Base-by-base conservation (phyloP, 2,113 vertebrate species). In the Solea senegalensis region DNA sequence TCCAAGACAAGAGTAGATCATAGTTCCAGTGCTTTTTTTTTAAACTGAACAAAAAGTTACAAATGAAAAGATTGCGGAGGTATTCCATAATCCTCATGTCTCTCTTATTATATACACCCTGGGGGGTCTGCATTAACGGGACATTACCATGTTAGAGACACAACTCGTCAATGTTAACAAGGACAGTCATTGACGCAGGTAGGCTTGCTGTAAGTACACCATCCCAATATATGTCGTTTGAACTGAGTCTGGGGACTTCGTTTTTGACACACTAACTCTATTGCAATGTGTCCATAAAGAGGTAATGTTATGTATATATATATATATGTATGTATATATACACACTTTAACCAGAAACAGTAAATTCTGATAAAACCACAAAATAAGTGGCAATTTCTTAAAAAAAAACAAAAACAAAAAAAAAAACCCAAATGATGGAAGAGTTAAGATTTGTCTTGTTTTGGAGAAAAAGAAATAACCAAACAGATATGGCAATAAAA, bases 21-120 rank as follows among this genome's bases (percentile, higher is more conserved):
- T 92, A 95, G 95, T 98, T 98, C 98, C 97, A 98, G 97, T 98
- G 97, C 96, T 97, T 97, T 92, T 87, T 93, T 93, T 85, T 94
- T 94, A 91, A 95, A 95, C 95, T 95, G 95, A 94, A 96, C 92
- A 94, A 92, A 95, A 95, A 92, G 93, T 95, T 95, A 86, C 72
- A 90, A 84, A 88, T 66, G 73, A 87, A 86, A 82, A 81, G 80
- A 96, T 85, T 94, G 92, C 94, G 94, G 96, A 97, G 96, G 95
- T 97, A 96, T 96, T 95, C 87, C 94, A 92, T 94, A 95, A 95
- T 94, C 86, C 81, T 84, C 80, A 63, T 72, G 87, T 90, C 78
- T 82, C 76, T 88, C 76, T 87, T 72, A 84, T 87, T 91, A 92
- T 92, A 76, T 91, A 93, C 90, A 91, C 83, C 78, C 68, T 56